Conservation (phyloP, 2,888 invertebrate genomes). For the Myopa tessellatipennis region DNA sequence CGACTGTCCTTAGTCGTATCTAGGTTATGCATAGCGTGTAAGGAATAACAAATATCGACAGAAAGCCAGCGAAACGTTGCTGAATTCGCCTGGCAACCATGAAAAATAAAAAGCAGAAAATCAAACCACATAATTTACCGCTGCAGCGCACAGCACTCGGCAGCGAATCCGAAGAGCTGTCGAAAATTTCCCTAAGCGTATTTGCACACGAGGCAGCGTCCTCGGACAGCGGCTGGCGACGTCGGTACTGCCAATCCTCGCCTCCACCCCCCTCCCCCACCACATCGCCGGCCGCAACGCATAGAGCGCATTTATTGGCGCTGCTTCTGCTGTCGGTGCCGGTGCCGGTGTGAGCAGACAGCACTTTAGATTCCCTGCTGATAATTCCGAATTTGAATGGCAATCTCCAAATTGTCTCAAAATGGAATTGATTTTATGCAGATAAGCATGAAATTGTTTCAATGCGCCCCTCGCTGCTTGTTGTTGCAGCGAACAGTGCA, state of each 20-base stretch:
- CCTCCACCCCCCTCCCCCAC: neutral
- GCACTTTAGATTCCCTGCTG: slow-evolving; percentile 55
- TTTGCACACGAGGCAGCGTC: slow-evolving; percentile 56
- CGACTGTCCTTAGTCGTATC: slow-evolving; percentile 25
- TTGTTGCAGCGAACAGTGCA: slow-evolving; percentile 23
- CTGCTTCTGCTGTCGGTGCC: neutral
- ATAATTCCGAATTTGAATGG: slow-evolving; percentile 67
- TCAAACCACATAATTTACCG: slow-evolving; percentile 61
- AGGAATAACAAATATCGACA: slow-evolving; percentile 2
- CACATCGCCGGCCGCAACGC: neutral
- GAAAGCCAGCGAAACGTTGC: neutral
- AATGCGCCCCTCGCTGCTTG: slow-evolving; percentile 52
- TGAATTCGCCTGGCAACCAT: slow-evolving; percentile 40
- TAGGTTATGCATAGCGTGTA: slow-evolving; percentile 36
- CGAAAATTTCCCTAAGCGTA: slow-evolving; percentile 57
- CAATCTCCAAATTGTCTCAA: slow-evolving; percentile 69
- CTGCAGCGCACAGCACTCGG: slow-evolving; percentile 53
- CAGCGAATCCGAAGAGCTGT: slow-evolving; percentile 57
- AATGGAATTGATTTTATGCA: slow-evolving; percentile 69
- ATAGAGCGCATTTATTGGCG: neutral
- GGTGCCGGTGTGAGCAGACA: slow-evolving; percentile 35
- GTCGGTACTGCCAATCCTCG: slow-evolving; percentile 7
- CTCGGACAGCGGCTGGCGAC: slow-evolving; percentile 47
- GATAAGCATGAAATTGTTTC: slow-evolving; percentile 68
- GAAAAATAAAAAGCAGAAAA: slow-evolving; percentile 51